A percentile compares a stretch with the other conserved stretches of the same genome.
phyloP scores from a whole-genome alignment of 1,140 invertebrate genomes.

The Berghia stephanieae region DNA sequence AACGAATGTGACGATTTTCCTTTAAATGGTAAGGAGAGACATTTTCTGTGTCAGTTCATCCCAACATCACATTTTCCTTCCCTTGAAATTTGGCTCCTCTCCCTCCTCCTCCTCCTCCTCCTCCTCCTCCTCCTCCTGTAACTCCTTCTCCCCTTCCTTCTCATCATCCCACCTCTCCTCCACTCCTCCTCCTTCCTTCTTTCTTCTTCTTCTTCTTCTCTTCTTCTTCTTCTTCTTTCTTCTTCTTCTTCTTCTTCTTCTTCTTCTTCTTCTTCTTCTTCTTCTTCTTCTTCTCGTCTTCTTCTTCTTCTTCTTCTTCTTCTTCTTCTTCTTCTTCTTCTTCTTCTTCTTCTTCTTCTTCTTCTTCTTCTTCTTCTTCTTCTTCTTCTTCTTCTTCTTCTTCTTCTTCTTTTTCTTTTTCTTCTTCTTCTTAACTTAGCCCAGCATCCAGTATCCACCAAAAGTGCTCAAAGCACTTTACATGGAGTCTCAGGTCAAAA shows the following conservation, averaged over 20 bases:
- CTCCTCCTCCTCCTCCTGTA: background rate
- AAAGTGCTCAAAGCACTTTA: too few relatives aligned
- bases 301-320: too few relatives aligned
- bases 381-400: constrained; percentile 2
- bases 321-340: constrained; percentile 1
- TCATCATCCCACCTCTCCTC: too few relatives aligned
- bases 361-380: constrained; percentile 2
- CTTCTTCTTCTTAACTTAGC: constrained; percentile 2
- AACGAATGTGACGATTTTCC: too few relatives aligned
- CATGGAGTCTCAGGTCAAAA: too few relatives aligned
- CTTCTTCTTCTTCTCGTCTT: too few relatives aligned
- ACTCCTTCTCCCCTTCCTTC: background rate
- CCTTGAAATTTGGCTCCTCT: too few relatives aligned
- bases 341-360: constrained; percentile 1
- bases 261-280: constrained; percentile 1
- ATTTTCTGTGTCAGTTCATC: too few relatives aligned
- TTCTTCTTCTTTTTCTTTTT: constrained; percentile 3
- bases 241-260: constrained; percentile 1
- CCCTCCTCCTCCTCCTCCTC: background rate
- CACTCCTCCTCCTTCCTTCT: too few relatives aligned
- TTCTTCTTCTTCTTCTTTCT: background rate
- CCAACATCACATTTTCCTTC: too few relatives aligned
- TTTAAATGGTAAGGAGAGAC: too few relatives aligned
- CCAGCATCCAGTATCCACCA: too few relatives aligned
- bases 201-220: background rate